These are phyloP conservation scores for Cyclophora albipunctata DNA, from an alignment of 2,888 invertebrate species.

Conservation along the genomic window DNA sequence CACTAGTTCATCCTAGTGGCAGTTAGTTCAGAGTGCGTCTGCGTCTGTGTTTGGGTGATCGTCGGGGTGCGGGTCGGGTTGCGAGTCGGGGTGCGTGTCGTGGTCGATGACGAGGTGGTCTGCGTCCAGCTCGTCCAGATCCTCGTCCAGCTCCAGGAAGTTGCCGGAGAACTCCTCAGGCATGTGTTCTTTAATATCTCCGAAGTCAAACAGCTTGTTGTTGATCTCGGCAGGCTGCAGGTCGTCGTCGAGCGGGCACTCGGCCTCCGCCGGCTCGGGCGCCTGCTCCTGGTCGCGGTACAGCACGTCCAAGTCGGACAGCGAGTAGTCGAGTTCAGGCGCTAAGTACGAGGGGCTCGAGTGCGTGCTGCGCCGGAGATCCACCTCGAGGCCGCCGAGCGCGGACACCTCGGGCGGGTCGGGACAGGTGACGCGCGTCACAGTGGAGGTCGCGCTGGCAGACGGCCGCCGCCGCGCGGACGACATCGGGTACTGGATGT, in stretches of 20 bases:
- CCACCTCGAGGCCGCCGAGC: not conserved
- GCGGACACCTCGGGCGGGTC: not conserved
- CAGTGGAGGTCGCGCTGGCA: too few relatives aligned
- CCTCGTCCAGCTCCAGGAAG: conserved; percentile 20
- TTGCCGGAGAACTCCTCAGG: conserved; percentile 21
- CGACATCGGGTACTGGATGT: too few relatives aligned
- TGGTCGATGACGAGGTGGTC: conserved; percentile 8
- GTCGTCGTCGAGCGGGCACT: conserved; percentile 9
- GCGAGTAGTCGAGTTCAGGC: conserved; percentile 40
- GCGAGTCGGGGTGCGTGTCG: conserved; percentile 4
- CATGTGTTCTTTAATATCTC: conserved; percentile 11
- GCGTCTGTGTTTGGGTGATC: too few relatives aligned
- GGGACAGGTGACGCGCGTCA: too few relatives aligned
- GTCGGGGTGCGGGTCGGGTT: not conserved
- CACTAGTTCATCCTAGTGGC: too few relatives aligned
- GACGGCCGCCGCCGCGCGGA: too few relatives aligned
- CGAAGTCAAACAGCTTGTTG: conserved; percentile 17
- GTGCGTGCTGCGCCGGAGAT: conserved; percentile 30
- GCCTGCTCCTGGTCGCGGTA: conserved; percentile 19
- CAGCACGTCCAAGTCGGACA: conserved; percentile 47
- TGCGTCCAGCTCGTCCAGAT: conserved; percentile 7
- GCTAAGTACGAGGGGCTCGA: conserved; percentile 77
- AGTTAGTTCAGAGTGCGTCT: too few relatives aligned
- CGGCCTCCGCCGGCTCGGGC: not conserved
- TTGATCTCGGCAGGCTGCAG: conserved; percentile 16